Evolutionary conservation across 2,888 invertebrate species (phyloP), one percentile per base, ranked within the genome.

Genomic region (Acanthoscelides obtectus): DNA sequence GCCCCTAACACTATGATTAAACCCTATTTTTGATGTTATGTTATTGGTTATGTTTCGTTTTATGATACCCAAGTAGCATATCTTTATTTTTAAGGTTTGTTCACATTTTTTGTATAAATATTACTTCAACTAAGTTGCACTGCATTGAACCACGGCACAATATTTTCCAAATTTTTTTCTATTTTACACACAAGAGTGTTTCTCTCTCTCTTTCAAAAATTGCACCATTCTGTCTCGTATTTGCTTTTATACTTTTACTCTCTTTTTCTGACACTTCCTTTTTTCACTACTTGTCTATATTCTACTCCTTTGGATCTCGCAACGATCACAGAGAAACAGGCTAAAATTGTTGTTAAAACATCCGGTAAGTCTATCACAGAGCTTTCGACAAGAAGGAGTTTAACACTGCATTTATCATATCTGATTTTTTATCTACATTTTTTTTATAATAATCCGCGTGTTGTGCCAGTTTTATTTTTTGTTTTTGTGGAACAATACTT

Each of bases 221-320:
- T 72, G 72, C 70, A 71, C 64, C 70, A 83, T 80, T 80, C 78
- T 83, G 82, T 84, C 83, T 84, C 74, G 84, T 84, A 85, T 85
- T 82, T 83, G 83, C 45, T 45, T 12, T 45, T 45, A 45, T 45
- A 45, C 45, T 85, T 85, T 82, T 85, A 66, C 84, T 85, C 85
- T 83, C 84, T 84, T 85, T 85, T 86, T 86, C 86, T 86, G 86
- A 86, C 86, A 86, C 86, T 85, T 86, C 86, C 86, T 85, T 86
- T 86, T 86, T 86, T 86, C 86, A 86, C 85, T 85, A 85, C 85
- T 85, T 85, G 84, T 85, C 85, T 85, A 85, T 85, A 85, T 85
- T 85, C 85, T 84, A 84, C 86, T 86, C 45, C 45, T 45, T 45
- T 45, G 85, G 79, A 86, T 85, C 85, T 84, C 84, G 85, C 85